Evolutionary conservation across 37 sponge, comb jelly and placozoan species (phyloP), one percentile per base, ranked within the genome.

Genomic region (Aphrocallistes beatrix): DNA sequence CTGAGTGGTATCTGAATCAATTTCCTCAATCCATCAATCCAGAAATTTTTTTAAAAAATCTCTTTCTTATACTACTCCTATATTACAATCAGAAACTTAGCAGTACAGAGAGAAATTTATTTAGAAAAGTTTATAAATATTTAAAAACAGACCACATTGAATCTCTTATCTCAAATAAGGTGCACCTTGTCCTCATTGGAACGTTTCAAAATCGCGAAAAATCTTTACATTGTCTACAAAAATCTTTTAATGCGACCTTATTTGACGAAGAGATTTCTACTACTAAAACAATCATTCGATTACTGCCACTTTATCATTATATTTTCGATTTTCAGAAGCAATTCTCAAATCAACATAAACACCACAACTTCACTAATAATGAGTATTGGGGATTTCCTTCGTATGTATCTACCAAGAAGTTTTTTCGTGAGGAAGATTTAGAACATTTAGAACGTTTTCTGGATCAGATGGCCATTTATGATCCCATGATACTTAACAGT

Each of bases 321-420:
- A 19, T 60, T 8, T 60, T 60, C 34, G n/a, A 60, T 25, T 60
- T 60, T 19, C n/a, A 19, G n/a, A 60, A 19, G 10, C 75, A 28
- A 60, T 60, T 60, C n/a, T 19, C 3, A 13, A 13, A 32, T 32
- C 34, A 25, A 21, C 75, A 60, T 60, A 60, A 19, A 28, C 8
- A 60, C 32, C 75, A 60, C 10, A 30, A 60, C 10, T 32, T 3
- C 6, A 8, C n/a, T 6, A 30, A 19, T 19, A 60, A 60, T 13
- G 75, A 60, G n/a, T 60, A 60, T 30, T 60, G 75, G 75, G 75
- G 75, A 19, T 60, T 60, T 28, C 75, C 75, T 25, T 21, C 75
- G 1, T 25, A 60, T 60, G 3, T 60, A 19, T 19, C 10, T 19
- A 60, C 21, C n/a, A 60, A 60, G 3, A 25, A 1, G 8, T 13